Evolutionary conservation across 1,140 invertebrate genomes (phyloP), one percentile per base, ranked within the genome.

Genomic region (Sitodiplosis mosellana): DNA sequence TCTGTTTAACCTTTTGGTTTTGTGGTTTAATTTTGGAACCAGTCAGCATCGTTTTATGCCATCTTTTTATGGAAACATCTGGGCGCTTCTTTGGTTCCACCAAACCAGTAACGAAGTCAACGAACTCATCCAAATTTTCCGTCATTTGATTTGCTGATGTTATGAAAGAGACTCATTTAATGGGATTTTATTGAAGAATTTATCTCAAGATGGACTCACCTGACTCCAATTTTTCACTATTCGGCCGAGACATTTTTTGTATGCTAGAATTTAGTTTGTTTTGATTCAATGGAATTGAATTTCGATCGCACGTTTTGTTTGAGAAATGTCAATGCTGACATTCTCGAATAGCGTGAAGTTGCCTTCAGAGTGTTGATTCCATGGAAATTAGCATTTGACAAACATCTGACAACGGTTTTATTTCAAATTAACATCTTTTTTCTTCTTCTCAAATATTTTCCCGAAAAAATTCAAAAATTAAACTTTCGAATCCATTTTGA

Each of bases 11-110:
- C 33, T 59, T 59, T 15, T 47, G 45, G 27, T 54, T 62, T 56
- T 69, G 57, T 53, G 66, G 70, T 52, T 70, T 54, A 54, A 51
- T 60, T 67, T 76, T 72, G 12, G 48, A 54, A 17, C 56, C 57
- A 18, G 56, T 53, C 33, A 63, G 51, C 56, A 63, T 59, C 19
- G 61, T 61, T 8, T 61, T 57, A 46, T 64, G 61, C 14, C 62
- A 60, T n/a, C 54, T 45, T n/a, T 55, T 62, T 7, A 64, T 61
- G 33, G 54, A 59, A 1, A 63, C 50, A 45, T 51, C 51, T 22
- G 48, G 47, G 2, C 61, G 55, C 6, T 59, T 53, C 17, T 55
- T 53, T 0, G 61, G 58, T 17, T 55, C 46, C 0, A 64, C 59
- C 19, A 61, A 47, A 27, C 61, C 59, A 0, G 57, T 59, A 1